A percentile compares a stretch with the other conserved stretches of the same genome.
Conservation (phyloP, 2,888 invertebrate species). For the Drosophila emarginata region DNA sequence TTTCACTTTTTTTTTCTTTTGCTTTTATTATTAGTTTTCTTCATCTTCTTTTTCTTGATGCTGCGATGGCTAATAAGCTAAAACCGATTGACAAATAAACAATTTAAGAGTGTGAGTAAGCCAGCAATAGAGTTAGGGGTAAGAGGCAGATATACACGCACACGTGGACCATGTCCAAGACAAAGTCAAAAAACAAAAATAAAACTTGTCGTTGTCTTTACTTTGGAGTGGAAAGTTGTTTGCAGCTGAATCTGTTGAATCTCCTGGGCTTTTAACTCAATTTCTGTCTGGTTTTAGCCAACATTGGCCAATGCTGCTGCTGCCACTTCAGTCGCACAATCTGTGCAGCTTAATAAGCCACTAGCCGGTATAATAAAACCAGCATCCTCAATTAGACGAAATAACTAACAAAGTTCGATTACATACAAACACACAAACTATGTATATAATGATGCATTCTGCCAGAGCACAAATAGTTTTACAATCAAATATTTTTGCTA, state of each 20-base stretch:
- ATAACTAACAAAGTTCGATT: background rate
- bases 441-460: slow-evolving; percentile 2
- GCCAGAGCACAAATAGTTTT: background rate
- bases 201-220: slow-evolving; percentile 24
- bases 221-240: slow-evolving; percentile 68
- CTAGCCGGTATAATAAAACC: slow-evolving; percentile 9
- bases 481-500: background rate
- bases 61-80: slow-evolving; percentile 55
- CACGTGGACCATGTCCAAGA: slow-evolving; percentile 57
- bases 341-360: slow-evolving; percentile 52
- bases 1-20: slow-evolving; percentile 63
- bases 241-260: slow-evolving; percentile 46
- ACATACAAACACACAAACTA: background rate
- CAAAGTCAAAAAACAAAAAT: slow-evolving; percentile 58
- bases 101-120: slow-evolving; percentile 44
- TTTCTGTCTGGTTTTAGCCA: slow-evolving; percentile 53
- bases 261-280: slow-evolving; percentile 70
- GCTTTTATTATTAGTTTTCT: slow-evolving; percentile 1
- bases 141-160: slow-evolving; percentile 50
- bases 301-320: background rate
- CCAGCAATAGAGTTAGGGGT: slow-evolving; percentile 23
- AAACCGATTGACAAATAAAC: slow-evolving; percentile 71
- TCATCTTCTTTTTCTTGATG: slow-evolving; percentile 19
- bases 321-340: slow-evolving; percentile 1
- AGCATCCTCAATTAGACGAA: slow-evolving; percentile 16